Percentiles rank a stretch among this genome's conserved stretches.
phyloP scores from a whole-genome alignment of 2,113 vertebrate genomes.

The Clinocottus analis region DNA sequence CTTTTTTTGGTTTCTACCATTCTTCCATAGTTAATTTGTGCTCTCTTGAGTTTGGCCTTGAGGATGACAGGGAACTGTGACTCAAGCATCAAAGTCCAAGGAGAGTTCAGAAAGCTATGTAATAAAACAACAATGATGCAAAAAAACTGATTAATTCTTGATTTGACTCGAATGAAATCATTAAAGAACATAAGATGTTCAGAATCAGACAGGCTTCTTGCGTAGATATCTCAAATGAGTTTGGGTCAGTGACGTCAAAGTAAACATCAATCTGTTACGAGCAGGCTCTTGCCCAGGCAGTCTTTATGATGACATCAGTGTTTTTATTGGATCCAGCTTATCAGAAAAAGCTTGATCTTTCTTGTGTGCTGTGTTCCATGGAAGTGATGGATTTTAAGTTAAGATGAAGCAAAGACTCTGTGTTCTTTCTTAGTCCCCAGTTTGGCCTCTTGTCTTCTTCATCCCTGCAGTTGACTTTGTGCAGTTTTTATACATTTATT shows the following conservation, averaged over 20 bases:
- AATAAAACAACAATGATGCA: conserved; percentile 5
- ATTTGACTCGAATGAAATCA: conserved; percentile 37
- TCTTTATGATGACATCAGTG: conserved; percentile 69
- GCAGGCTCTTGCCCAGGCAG: conserved; percentile 36
- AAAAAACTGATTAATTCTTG: conserved; percentile 23
- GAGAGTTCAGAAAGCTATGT: conserved; percentile 34
- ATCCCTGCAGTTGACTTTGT: conserved; percentile 31
- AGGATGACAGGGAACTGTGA: conserved; percentile 30
- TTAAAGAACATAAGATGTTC: conserved; percentile 43
- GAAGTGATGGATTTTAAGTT: conserved; percentile 64
- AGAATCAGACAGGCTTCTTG: conserved; percentile 39
- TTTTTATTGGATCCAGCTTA: conserved; percentile 74
- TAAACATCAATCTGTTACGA: conserved; percentile 58
- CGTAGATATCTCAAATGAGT: conserved; percentile 54
- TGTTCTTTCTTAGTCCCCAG: conserved; percentile 61
- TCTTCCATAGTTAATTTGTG: conserved; percentile 7
- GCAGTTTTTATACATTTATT: conserved; percentile 34
- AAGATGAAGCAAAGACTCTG: conserved; percentile 45
- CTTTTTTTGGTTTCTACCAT: background rate
- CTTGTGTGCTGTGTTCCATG: conserved; percentile 48
- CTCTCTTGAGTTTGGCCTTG: conserved; percentile 30
- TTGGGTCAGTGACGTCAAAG: conserved; percentile 57
- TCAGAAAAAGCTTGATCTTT: conserved; percentile 56
- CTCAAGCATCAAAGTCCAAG: conserved; percentile 12
- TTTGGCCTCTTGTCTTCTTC: conserved; percentile 51